These are phyloP conservation scores for Sarcophaga subvicina DNA, from an alignment of 2,888 invertebrate genomes.

Conservation along the genomic window DNA sequence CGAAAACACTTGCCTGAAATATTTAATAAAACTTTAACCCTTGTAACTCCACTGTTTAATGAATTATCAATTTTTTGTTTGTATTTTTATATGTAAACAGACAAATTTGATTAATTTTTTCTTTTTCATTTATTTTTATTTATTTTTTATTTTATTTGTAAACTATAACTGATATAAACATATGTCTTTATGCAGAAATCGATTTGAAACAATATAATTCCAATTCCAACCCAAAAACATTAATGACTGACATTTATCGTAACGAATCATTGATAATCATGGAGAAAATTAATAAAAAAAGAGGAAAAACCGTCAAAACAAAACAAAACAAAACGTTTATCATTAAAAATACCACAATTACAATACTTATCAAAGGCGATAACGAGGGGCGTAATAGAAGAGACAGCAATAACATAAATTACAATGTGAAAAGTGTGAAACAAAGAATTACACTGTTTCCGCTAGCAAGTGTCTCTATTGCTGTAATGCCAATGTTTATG, in stretches of 20 bases:
- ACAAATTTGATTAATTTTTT: too few species aligned
- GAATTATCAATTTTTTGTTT: too few species aligned
- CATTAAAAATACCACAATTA: not conserved
- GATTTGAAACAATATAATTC: not conserved
- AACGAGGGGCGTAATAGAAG: slow-evolving; percentile 7
- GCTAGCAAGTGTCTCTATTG: too few species aligned
- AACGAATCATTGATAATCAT: not conserved
- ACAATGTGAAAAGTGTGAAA: not conserved
- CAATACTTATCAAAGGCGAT: slow-evolving; percentile 2
- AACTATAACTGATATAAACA: too few species aligned
- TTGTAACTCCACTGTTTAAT: too few species aligned
- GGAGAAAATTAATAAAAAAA: not conserved
- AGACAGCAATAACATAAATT: not conserved
- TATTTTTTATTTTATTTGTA: too few species aligned
- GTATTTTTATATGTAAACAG: too few species aligned
- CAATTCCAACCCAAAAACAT: not conserved
- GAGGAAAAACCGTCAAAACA: not conserved
- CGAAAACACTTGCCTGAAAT: too few species aligned
- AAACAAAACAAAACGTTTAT: not conserved
- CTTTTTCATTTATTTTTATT: too few species aligned
- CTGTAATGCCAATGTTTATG: too few species aligned
- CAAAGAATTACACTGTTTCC: not conserved
- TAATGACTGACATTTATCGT: not conserved
- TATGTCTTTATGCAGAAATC: not conserved
- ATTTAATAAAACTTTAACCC: too few species aligned